Percentiles rank a stretch among this genome's conserved stretches.
These are phyloP conservation scores for Taphrorychus bicolor DNA, from an alignment of 2,888 invertebrate genomes.

Conservation along the genomic window DNA sequence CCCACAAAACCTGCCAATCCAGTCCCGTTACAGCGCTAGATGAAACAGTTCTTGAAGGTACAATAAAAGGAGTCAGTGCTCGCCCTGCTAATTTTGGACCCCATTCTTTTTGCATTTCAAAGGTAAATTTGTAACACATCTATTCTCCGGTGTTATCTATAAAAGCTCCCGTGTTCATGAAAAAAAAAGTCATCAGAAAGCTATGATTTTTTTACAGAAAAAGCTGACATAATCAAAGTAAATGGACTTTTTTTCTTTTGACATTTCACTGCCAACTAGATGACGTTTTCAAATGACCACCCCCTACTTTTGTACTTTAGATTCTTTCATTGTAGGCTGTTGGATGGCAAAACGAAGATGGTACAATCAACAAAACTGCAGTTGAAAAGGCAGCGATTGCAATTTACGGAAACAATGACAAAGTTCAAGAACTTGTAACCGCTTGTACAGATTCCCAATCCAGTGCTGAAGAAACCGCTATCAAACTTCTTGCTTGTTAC, in stretches of 20 bases:
- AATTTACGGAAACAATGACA: background rate
- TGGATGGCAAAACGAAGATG: conserved; percentile 32
- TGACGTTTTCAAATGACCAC: too few species aligned
- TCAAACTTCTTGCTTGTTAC: conserved; percentile 12
- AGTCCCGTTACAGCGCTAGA: conserved; percentile 33
- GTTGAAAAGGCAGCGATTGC: conserved; percentile 6
- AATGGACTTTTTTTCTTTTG: too few species aligned
- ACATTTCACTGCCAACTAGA: too few species aligned
- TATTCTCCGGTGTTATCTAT: too few species aligned
- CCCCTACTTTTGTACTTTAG: too few species aligned
- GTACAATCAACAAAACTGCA: conserved; percentile 12
- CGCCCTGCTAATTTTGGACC: conserved; percentile 19
- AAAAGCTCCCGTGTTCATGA: too few species aligned
- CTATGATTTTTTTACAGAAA: too few species aligned
- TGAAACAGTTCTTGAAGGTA: conserved; percentile 9
- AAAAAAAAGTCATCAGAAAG: too few species aligned
- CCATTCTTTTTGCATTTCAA: conserved; percentile 28
- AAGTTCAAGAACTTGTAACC: background rate
- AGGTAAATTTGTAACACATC: too few species aligned
- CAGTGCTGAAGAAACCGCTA: conserved; percentile 14
- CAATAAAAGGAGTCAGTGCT: conserved; percentile 1
- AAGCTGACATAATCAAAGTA: too few species aligned
- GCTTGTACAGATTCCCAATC: conserved; percentile 17
- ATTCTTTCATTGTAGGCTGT: too few species aligned
- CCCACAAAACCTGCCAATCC: conserved; percentile 29